These are phyloP conservation scores for Polia nebulosa DNA, from an alignment of 2,888 invertebrate species.

Conservation along the genomic window DNA sequence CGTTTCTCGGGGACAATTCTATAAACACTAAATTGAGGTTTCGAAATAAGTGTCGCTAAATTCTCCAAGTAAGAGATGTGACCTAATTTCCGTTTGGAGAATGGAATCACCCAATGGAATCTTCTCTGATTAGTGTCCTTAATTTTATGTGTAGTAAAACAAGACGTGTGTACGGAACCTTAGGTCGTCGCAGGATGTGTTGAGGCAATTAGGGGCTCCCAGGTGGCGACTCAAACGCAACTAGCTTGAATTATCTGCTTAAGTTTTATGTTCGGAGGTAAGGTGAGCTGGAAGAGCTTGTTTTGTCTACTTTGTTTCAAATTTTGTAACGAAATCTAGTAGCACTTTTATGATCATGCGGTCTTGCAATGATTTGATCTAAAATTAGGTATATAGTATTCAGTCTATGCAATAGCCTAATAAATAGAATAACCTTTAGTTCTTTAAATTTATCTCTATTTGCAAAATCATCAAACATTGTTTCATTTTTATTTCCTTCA, in stretches of 20 bases:
- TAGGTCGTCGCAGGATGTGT: slow-evolving; percentile 72
- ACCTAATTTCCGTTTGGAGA: slow-evolving; percentile 62
- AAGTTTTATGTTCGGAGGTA: slow-evolving; percentile 75
- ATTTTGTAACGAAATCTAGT: background rate
- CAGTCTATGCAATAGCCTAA: background rate
- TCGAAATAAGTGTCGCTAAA: slow-evolving; percentile 52
- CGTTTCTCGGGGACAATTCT: slow-evolving; percentile 42
- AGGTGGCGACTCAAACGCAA: slow-evolving; percentile 85
- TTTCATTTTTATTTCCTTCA: too few relatives aligned
- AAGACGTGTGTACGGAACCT: slow-evolving; percentile 67
- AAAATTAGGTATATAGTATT: background rate
- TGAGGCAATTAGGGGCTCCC: slow-evolving; percentile 85
- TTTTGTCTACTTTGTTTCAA: background rate
- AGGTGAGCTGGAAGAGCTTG: slow-evolving; percentile 63
- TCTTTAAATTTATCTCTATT: slow-evolving; percentile 3
- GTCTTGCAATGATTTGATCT: too few relatives aligned
- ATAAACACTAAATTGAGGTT: slow-evolving; percentile 60
- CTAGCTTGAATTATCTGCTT: slow-evolving; percentile 87
- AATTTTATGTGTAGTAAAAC: slow-evolving; percentile 73
- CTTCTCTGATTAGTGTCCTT: slow-evolving; percentile 68
- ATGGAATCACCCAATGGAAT: slow-evolving; percentile 50
- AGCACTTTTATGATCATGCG: background rate
- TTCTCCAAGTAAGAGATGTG: slow-evolving; percentile 44
- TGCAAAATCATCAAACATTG: background rate
- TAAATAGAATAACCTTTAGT: background rate